Conservation (phyloP, 1,140 invertebrate species). For the Trichonephila clavata region DNA sequence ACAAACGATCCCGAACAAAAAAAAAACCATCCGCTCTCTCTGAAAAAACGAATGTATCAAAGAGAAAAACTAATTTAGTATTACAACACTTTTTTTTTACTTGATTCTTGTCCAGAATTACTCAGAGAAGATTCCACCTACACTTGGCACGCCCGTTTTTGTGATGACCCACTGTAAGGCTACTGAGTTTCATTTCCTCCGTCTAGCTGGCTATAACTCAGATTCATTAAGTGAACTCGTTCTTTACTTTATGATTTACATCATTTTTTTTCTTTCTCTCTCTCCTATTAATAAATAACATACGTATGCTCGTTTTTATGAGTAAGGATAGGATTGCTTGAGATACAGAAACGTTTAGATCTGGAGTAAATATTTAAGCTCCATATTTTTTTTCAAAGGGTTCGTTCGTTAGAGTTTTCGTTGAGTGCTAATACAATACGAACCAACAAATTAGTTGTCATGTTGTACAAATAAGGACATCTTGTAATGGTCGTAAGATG, state of each 20-base stretch:
- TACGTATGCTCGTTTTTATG: background rate
- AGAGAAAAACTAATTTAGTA: background rate
- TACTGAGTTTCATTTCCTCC: background rate
- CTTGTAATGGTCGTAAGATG: too few species aligned
- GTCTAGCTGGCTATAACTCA: conserved; percentile 9
- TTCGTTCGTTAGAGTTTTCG: background rate
- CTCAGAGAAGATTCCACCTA: conserved; percentile 16
- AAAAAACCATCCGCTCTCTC: background rate
- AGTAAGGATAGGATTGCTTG: background rate
- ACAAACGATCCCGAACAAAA: too few species aligned
- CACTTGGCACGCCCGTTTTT: background rate
- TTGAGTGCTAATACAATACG: background rate
- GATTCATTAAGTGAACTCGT: background rate
- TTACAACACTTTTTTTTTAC: conserved; percentile 12
- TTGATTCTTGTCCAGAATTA: conserved; percentile 28
- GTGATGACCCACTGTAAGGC: background rate
- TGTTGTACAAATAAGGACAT: background rate
- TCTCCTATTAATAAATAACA: conserved; percentile 1
- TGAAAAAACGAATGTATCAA: background rate
- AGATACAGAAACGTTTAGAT: background rate
- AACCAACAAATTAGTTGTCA: background rate
- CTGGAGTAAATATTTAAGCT: background rate
- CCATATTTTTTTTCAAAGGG: background rate
- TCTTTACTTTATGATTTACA: background rate
- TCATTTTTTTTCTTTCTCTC: background rate